Evolutionary conservation across 2,113 vertebrate genomes (phyloP).

Genomic region (Miniopterus natalensis): DNA sequence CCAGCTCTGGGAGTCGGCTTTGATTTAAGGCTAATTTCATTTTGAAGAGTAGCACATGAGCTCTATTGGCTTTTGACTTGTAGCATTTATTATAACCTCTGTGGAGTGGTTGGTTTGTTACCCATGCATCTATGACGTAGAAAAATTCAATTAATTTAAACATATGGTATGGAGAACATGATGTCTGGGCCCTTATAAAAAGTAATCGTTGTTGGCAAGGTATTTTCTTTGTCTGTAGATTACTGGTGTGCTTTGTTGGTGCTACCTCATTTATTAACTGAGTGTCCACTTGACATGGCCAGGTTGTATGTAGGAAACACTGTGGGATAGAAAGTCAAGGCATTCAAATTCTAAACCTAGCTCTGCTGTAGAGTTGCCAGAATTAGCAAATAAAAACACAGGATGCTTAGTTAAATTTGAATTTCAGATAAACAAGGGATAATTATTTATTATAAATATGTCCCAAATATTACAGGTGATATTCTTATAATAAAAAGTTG

Average conservation of each 20-base stretch:
- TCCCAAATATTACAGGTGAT: neutral
- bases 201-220: neutral
- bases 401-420: neutral
- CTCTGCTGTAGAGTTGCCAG: conserved; percentile 6
- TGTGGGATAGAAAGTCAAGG: neutral
- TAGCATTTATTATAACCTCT: conserved; percentile 19
- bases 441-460: neutral
- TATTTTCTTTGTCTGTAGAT: conserved; percentile 53
- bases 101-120: conserved; percentile 8
- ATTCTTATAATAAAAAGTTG: conserved; percentile 15
- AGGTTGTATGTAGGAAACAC: neutral
- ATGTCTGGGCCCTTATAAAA: neutral
- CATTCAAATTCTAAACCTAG: conserved; percentile 46
- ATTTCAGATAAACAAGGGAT: conserved; percentile 8
- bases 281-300: neutral
- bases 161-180: neutral
- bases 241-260: neutral
- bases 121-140: neutral
- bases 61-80: neutral
- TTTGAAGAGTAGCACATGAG: neutral
- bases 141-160: conserved; percentile 54
- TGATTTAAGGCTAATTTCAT: conserved; percentile 44
- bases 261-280: neutral
- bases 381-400: conserved; percentile 44
- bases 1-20: neutral